These are phyloP conservation scores for Ostrea edulis DNA, from an alignment of 1,140 invertebrate genomes.

Conservation along the genomic window DNA sequence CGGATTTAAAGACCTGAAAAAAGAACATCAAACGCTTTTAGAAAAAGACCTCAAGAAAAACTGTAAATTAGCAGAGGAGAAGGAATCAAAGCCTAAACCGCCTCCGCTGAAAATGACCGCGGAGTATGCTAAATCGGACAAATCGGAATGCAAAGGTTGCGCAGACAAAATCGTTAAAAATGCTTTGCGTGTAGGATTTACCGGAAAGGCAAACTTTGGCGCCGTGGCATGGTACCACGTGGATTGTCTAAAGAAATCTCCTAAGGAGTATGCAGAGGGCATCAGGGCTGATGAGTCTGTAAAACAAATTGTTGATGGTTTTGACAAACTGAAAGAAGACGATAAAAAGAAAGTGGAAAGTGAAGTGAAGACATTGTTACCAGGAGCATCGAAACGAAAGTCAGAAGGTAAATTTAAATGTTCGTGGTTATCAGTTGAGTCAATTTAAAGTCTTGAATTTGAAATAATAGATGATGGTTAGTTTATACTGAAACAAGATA, in stretches of 20 bases:
- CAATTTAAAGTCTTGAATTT: not conserved
- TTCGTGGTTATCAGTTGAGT: not conserved
- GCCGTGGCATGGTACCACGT: constrained; percentile 49
- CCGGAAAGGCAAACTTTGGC: constrained; percentile 51
- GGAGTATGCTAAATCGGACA: constrained; percentile 49
- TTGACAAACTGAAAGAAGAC: constrained; percentile 17
- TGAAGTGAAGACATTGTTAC: not conserved
- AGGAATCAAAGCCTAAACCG: not conserved
- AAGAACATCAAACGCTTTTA: constrained; percentile 38
- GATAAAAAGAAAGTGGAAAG: constrained; percentile 25
- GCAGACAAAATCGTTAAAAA: constrained; percentile 30
- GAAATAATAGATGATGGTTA: not conserved
- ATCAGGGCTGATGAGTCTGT: constrained; percentile 1
- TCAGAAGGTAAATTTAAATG: not conserved
- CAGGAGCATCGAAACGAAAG: constrained; percentile 25
- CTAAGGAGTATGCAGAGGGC: constrained; percentile 9
- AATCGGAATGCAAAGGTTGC: constrained; percentile 44
- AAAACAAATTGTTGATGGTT: constrained; percentile 1
- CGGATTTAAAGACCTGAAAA: constrained; percentile 26
- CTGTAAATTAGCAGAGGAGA: constrained; percentile 36
- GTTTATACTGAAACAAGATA: too few relatives aligned
- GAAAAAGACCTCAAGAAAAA: constrained; percentile 38
- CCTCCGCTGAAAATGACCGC: constrained; percentile 31
- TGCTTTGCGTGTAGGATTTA: constrained; percentile 39
- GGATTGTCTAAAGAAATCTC: constrained; percentile 31